Evolutionary conservation across 2,113 vertebrate genomes (phyloP), one percentile per base, ranked within the genome.

Genomic region (Heterotis niloticus): DNA sequence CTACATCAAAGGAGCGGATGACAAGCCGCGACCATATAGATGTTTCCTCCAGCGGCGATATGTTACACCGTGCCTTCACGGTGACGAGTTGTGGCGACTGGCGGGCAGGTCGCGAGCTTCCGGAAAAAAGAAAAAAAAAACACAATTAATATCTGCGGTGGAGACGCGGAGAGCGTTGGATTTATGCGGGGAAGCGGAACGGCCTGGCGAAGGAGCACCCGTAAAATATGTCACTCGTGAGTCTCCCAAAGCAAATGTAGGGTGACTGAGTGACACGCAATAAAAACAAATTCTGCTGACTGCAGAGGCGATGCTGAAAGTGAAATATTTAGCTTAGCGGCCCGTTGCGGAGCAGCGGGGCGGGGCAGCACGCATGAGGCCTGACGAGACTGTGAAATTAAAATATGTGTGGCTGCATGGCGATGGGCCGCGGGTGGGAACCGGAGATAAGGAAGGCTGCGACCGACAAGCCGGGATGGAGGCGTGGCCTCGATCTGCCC

Each of bases 231-330:
- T 72, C 57, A 20, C 68, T 59, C 24, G 18, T 5, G 14, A 54
- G 70, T 65, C 69, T 78, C 51, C 59, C 57, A 69, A 70, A 79
- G 78, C 29, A 64, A 74, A 73, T 28, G 60, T 62, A 52, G 34
- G 71, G 57, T 60, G 66, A 79, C 69, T 70, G 62, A 75, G 60
- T 65, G 70, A 66, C 70, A 70, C 24, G 60, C 62, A 72, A 74
- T 73, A 79, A 74, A 74, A 79, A 79, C 70, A 56, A 79, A 79
- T 74, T 64, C 70, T 65, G 78, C 78, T 78, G 77, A 78, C 68
- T 79, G 70, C 59, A 59, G 64, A 66, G 69, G 78, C 56, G 59
- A 64, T 28, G 70, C 62, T 78, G 67, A 77, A 69, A 79, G 65
- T 79, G 34, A 79, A 79, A 79, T 74, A 62, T 79, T 79, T 74